phyloP scores from a whole-genome alignment of 2,113 vertebrate genomes.

The Catharus minimus region DNA sequence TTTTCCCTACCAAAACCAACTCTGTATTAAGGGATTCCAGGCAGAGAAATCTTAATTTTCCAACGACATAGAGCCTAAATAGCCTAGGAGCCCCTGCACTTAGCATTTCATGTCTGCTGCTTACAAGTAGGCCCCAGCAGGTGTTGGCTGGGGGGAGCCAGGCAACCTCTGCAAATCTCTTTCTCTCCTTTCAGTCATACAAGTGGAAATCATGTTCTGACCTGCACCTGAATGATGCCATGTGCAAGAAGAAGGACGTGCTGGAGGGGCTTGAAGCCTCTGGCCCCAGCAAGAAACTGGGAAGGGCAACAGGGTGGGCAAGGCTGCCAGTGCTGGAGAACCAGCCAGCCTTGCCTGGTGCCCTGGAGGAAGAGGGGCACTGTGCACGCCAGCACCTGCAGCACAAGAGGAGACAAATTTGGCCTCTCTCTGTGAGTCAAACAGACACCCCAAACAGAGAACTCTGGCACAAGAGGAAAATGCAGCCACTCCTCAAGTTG shows the following conservation, averaged over 20 bases:
- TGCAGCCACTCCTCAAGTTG: not conserved
- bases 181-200: not conserved
- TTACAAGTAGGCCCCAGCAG: not conserved
- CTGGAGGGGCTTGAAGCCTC: not conserved
- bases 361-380: not conserved
- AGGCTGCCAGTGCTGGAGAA: not conserved
- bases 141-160: not conserved
- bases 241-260: rapidly evolving
- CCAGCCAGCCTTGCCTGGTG: not conserved
- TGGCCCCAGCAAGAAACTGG: not conserved
- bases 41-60: not conserved
- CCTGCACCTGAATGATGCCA: not conserved
- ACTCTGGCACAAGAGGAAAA: not conserved
- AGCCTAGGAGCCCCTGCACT: not conserved
- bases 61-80: not conserved
- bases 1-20: not conserved
- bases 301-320: not conserved
- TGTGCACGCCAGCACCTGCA: rapidly evolving
- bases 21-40: not conserved
- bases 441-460: not conserved
- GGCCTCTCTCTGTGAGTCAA: not conserved
- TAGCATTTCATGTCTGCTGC: not conserved
- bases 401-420: not conserved
- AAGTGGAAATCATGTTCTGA: not conserved
- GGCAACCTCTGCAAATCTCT: not conserved